Base-by-base conservation (phyloP, 53 echinoderm and acorn worm genomes). In the Paelopatides confundens region DNA sequence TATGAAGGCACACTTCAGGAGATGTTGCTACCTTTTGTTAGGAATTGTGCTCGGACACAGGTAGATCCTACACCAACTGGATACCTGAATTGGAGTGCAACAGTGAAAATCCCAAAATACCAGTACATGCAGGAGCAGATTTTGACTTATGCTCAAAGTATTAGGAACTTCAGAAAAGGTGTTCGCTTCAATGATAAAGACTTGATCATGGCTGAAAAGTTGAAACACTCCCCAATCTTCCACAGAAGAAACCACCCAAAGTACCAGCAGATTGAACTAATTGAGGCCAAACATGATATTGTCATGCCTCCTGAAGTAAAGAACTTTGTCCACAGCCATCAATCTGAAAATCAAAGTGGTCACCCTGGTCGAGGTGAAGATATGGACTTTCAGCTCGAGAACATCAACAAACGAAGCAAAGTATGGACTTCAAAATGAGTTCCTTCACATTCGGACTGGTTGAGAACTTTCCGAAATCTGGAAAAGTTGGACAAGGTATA, bases 81-180 rank as follows among this genome's bases (percentile, higher is more conserved):
- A 24, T 94, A 74, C 65, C 24, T 94, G 36, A 26, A 49, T 4
- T 94, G 87, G 89, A 71, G 69, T 18, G 23, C 78, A 14, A 62
- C 18, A 15, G 64, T 89, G 8, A 65, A 87, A 5, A 94, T 66
- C 62, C 76, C 83, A 7, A 86, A 85, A 7, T 91, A 76, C 66
- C 30, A 82, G 64, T 94, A 86, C 69, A 70, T 90, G 29, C 82
- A 83, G 76, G 91, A 88, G 40, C 94, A 91, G 82, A 38, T 86
- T 6, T 36, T 92, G 26, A 88, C 70, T 18, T 90, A 94, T 33
- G 29, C 36, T 4, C 89, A 86, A 31, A 71, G 82, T 34, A 92
- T 94, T 50, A 31, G 89, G 9, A 84, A 92, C 65, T 85, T 84
- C 5, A 30, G 94, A 2, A 64, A 26, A n/a, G 90, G 94, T 65